These are phyloP conservation scores for Melanchra persicariae DNA, from an alignment of 2,888 invertebrate genomes.

Conservation along the genomic window DNA sequence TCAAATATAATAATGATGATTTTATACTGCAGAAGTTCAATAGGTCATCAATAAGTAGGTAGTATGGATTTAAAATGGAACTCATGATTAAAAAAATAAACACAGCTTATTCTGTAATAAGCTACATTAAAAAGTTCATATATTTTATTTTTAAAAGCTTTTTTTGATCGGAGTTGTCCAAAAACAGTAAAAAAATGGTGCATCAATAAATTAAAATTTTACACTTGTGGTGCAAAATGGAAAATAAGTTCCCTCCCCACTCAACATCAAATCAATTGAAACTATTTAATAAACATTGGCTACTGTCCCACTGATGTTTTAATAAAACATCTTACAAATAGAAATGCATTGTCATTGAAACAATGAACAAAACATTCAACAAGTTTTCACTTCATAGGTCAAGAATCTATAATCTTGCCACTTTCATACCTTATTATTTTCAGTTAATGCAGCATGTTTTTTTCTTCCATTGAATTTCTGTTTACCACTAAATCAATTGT, in stretches of 20 bases:
- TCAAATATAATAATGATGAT: too few species aligned
- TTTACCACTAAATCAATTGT: too few species aligned
- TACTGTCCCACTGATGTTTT: not conserved
- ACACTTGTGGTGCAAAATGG: not conserved
- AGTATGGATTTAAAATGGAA: too few species aligned
- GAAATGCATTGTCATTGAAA: not conserved
- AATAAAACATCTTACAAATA: not conserved
- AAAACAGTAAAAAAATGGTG: not conserved
- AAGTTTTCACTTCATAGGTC: not conserved
- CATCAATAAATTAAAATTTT: not conserved
- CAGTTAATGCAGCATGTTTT: not conserved
- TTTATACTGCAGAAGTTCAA: too few species aligned
- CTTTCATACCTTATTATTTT: not conserved
- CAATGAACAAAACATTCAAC: not conserved
- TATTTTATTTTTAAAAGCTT: too few species aligned
- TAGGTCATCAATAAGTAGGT: too few species aligned
- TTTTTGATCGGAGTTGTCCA: too few species aligned
- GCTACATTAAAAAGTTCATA: too few species aligned
- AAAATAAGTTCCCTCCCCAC: not conserved
- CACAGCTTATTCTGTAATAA: too few species aligned
- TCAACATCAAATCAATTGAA: not conserved
- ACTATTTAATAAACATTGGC: not conserved
- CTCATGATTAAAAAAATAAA: too few species aligned
- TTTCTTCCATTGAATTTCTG: not conserved
- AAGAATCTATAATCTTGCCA: not conserved